Conservation (phyloP, 2,797 vertebrate species). For the Taeniopygia guttata region DNA sequence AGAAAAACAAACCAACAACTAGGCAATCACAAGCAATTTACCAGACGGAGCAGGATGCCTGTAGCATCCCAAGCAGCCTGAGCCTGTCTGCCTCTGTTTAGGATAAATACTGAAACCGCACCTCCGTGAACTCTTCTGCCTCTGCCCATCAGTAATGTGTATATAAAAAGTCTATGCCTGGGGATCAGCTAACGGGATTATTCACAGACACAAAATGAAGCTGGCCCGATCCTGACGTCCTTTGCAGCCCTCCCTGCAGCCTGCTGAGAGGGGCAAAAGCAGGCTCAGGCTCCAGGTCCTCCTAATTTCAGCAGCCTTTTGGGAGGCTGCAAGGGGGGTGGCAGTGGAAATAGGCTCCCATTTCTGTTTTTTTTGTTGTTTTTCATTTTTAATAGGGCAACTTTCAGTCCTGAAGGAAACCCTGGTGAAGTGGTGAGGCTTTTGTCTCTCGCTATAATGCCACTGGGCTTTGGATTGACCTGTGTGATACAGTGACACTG, state of each 20-base stretch:
- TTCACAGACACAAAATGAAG: conserved; percentile 59
- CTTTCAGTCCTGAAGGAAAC: conserved; percentile 26
- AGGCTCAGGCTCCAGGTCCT: background rate
- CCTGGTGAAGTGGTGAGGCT: conserved; percentile 52
- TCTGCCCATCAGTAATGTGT: conserved; percentile 50
- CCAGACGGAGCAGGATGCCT: conserved; percentile 48
- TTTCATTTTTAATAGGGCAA: conserved; percentile 46
- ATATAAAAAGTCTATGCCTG: conserved; percentile 45
- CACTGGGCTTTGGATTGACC: conserved; percentile 68
- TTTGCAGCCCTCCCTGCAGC: background rate
- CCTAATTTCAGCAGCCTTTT: background rate
- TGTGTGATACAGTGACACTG: conserved; percentile 64
- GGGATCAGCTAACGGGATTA: conserved; percentile 45
- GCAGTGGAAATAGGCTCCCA: background rate
- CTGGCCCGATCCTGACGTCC: background rate
- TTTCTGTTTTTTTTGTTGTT: background rate
- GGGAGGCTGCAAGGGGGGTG: background rate
- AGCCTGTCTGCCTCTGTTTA: conserved; percentile 50
- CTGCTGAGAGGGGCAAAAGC: conserved; percentile 10
- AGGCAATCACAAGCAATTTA: conserved; percentile 53
- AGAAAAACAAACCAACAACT: conserved; percentile 43
- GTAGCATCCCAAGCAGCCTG: conserved; percentile 65
- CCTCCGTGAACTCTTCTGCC: conserved; percentile 28
- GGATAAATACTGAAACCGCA: conserved; percentile 44
- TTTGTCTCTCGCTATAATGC: conserved; percentile 68